Conservation (phyloP, 2,888 invertebrate species). For the Cryptophagus acutangulus region DNA sequence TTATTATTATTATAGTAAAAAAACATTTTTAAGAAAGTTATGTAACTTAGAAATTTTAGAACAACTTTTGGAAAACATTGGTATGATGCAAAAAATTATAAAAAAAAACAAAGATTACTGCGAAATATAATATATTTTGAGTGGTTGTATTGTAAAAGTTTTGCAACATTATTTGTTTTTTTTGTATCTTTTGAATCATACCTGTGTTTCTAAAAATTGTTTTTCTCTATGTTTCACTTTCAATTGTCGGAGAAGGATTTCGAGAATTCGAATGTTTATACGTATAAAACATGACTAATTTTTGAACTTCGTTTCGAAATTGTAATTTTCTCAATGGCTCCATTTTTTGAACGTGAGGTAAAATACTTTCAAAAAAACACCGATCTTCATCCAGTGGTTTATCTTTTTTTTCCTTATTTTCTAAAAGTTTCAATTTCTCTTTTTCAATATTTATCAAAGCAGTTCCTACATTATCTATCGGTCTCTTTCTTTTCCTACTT, state of each 20-base stretch:
- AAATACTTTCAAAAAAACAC: conserved; percentile 12
- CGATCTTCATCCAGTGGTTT: conserved; percentile 11
- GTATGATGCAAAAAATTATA: conserved; percentile 1
- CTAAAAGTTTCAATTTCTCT: conserved; percentile 10
- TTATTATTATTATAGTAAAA: too few species aligned
- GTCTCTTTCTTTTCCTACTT: conserved; percentile 6
- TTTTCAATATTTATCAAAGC: conserved; percentile 11
- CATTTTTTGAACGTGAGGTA: conserved; percentile 12
- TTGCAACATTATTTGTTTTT: too few species aligned
- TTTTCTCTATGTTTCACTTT: not conserved
- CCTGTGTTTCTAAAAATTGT: too few species aligned
- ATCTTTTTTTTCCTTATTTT: conserved; percentile 7
- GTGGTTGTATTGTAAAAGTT: too few species aligned
- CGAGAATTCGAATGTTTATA: conserved; percentile 7
- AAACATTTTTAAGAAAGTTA: too few species aligned
- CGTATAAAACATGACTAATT: conserved; percentile 9
- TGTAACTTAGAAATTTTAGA: too few species aligned
- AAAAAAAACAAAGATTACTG: too few species aligned
- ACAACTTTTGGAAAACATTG: not conserved
- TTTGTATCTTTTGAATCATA: too few species aligned
- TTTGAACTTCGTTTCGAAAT: conserved; percentile 12
- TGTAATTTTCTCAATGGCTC: conserved; percentile 10
- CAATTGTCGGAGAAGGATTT: not conserved
- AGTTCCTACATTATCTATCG: conserved; percentile 1
- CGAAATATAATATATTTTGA: too few species aligned